These are phyloP conservation scores for Escarpia spicata DNA, from an alignment of 2,888 invertebrate species.

Conservation along the genomic window DNA sequence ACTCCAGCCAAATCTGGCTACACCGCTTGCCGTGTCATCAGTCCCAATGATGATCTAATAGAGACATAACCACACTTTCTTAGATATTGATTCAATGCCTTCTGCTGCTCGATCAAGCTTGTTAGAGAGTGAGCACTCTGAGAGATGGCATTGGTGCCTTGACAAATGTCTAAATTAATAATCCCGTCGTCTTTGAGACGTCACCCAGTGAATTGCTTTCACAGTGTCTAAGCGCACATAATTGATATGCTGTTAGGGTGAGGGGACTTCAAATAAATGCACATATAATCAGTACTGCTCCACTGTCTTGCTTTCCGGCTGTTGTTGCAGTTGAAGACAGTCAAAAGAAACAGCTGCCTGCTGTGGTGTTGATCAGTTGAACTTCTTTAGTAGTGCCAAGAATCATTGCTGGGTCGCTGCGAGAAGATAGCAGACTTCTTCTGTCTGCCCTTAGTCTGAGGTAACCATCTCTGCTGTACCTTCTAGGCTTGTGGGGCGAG, in stretches of 20 bases:
- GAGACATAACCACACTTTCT: conserved; percentile 16
- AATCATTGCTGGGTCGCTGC: neutral
- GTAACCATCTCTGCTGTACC: neutral
- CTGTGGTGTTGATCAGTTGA: neutral
- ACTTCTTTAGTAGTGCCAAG: neutral
- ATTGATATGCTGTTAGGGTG: neutral
- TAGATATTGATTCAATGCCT: neutral
- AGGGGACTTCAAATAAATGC: conserved; percentile 3
- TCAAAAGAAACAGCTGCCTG: conserved; percentile 1
- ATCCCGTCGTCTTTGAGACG: conserved; percentile 1
- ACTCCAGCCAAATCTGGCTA: conserved; percentile 12
- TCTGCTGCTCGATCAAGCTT: neutral
- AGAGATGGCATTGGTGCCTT: conserved; percentile 6
- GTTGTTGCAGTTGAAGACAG: neutral
- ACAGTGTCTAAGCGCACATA: conserved; percentile 7
- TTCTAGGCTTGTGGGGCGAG: neutral
- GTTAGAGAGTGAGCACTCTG: neutral
- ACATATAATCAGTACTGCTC: conserved; percentile 16
- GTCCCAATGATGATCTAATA: neutral
- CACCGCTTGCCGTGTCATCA: neutral
- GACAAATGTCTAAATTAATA: conserved; percentile 16
- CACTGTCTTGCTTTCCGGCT: neutral
- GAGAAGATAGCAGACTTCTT: neutral
- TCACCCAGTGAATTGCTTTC: neutral
- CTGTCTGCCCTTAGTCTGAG: neutral